These are phyloP conservation scores for Prolemur simus DNA, from an alignment of 2,113 vertebrate genomes.

Conservation along the genomic window DNA sequence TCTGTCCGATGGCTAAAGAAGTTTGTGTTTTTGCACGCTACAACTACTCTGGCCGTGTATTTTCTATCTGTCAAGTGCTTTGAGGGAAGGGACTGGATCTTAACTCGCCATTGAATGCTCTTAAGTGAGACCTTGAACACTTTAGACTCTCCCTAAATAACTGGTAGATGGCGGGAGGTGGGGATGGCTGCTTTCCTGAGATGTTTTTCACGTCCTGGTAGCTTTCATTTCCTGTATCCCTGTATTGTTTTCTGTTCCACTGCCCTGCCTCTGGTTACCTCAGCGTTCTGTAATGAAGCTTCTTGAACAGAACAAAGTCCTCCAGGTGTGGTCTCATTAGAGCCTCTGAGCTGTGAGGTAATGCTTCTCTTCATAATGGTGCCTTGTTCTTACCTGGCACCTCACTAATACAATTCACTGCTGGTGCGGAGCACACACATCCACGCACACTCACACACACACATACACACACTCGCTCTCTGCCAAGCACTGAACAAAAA, in stretches of 20 bases:
- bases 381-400: conserved; percentile 62
- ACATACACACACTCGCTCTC: neutral
- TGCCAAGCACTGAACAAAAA: conserved; percentile 21
- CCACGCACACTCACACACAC: neutral
- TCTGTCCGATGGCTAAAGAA: neutral
- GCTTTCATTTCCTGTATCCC: neutral
- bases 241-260: neutral
- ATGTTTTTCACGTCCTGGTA: neutral
- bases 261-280: neutral
- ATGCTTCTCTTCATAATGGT: conserved; percentile 46
- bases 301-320: neutral
- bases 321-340: conserved; percentile 48
- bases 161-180: neutral
- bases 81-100: neutral
- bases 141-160: neutral
- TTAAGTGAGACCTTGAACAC: neutral
- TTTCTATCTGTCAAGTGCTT: neutral
- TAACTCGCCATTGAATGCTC: neutral
- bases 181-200: neutral
- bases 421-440: neutral
- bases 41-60: neutral
- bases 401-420: neutral
- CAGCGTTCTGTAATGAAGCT: neutral
- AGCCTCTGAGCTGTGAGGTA: conserved; percentile 50
- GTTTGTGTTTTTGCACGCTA: neutral